Conservation (phyloP, 2,888 invertebrate species). For the Athalia rosae region DNA sequence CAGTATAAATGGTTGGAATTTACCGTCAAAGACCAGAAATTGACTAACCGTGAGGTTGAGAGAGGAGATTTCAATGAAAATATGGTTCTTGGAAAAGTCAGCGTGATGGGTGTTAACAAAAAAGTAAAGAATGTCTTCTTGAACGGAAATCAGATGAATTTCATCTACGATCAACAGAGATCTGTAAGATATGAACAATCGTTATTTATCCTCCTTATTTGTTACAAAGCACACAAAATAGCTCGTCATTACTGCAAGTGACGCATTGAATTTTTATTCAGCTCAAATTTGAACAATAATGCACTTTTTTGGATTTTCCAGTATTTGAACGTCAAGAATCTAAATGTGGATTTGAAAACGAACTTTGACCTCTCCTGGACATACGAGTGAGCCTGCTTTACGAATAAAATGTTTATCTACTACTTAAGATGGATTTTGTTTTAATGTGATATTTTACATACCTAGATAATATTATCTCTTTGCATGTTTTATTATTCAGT, state of each 20-base stretch:
- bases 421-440: neutral
- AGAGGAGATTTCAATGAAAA: constrained; percentile 51
- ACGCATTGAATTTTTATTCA: too few species aligned
- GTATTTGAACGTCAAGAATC: constrained; percentile 56
- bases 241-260: neutral
- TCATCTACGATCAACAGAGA: constrained; percentile 57
- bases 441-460: neutral
- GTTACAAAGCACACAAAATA: neutral
- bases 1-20: constrained; percentile 65
- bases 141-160: constrained; percentile 59
- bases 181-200: constrained; percentile 57
- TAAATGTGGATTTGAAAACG: constrained; percentile 57
- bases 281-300: neutral
- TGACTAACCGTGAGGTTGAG: constrained; percentile 49
- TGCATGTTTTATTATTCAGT: too few species aligned
- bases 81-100: constrained; percentile 63
- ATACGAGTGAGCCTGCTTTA: constrained; percentile 44
- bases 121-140: constrained; percentile 62
- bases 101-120: constrained; percentile 65
- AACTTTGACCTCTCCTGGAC: constrained; percentile 59
- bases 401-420: neutral
- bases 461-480: neutral
- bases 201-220: constrained; percentile 52
- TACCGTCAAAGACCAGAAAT: constrained; percentile 52
- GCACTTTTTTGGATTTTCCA: constrained; percentile 45